Conservation (phyloP, 1,140 invertebrate genomes). For the Galleria mellonella region DNA sequence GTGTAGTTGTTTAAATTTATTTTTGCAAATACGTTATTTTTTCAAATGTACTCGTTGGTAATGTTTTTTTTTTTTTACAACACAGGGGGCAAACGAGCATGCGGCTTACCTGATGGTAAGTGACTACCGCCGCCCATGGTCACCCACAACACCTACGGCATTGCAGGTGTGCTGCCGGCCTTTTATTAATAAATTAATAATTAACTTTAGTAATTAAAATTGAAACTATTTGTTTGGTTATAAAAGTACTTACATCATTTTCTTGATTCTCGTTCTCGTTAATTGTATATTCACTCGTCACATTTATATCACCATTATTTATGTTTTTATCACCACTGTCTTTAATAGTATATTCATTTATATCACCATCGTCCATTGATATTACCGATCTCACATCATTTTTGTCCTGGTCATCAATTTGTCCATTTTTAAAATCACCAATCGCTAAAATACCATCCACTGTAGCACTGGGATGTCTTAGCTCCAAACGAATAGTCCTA, state of each 20-base stretch:
- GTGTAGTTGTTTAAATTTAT: too few species aligned
- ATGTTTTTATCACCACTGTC: slow-evolving; percentile 9
- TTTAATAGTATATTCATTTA: slow-evolving; percentile 22
- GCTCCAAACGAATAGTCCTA: slow-evolving; percentile 47
- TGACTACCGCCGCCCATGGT: too few species aligned
- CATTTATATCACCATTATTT: slow-evolving; percentile 9
- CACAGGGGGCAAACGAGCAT: too few species aligned
- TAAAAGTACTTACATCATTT: slow-evolving; percentile 15
- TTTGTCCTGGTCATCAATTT: not conserved
- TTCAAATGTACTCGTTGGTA: too few species aligned
- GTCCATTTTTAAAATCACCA: not conserved
- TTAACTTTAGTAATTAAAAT: too few species aligned
- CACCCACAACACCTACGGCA: too few species aligned
- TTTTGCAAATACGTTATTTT: too few species aligned
- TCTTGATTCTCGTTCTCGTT: slow-evolving; percentile 9
- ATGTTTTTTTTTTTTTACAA: too few species aligned
- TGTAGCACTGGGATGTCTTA: slow-evolving; percentile 38
- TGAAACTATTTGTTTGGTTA: too few species aligned
- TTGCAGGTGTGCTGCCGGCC: too few species aligned
- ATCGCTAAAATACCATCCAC: not conserved
- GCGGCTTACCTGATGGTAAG: too few species aligned
- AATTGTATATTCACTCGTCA: slow-evolving; percentile 5
- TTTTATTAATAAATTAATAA: too few species aligned
- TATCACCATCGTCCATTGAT: slow-evolving; percentile 8
- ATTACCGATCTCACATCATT: not conserved